Percentiles rank a stretch among this genome's conserved stretches.
These are phyloP conservation scores for Drosophila meridiana DNA, from an alignment of 2,888 invertebrate genomes.

Conservation along the genomic window DNA sequence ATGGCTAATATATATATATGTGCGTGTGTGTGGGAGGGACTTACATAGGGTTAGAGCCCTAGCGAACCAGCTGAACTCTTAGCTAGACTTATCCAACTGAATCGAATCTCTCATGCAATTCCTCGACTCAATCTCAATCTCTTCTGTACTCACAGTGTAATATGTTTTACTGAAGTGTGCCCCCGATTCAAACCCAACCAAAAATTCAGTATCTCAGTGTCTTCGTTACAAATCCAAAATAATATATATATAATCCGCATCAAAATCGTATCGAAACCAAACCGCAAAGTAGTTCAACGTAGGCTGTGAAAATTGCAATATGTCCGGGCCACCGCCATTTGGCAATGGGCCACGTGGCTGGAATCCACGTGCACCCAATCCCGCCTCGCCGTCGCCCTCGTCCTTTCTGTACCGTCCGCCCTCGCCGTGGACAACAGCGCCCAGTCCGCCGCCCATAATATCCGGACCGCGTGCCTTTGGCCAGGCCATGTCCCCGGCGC, in stretches of 20 bases:
- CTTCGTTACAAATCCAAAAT: neutral
- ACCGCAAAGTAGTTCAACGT: slow-evolving; percentile 15
- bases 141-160: slow-evolving; percentile 56
- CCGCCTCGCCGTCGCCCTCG: slow-evolving; percentile 86
- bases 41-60: too few species aligned
- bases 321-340: slow-evolving; percentile 84
- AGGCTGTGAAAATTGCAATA: slow-evolving; percentile 51
- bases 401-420: slow-evolving; percentile 90
- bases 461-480: slow-evolving; percentile 86
- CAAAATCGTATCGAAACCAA: neutral
- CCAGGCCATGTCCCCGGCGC: slow-evolving; percentile 86
- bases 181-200: slow-evolving; percentile 16
- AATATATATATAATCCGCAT: neutral
- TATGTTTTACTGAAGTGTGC: slow-evolving; percentile 66
- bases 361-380: slow-evolving; percentile 83
- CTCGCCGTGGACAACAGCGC: slow-evolving; percentile 89
- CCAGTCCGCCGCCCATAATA: slow-evolving; percentile 90
- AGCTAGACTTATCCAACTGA: neutral
- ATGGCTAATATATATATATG: neutral
- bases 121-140: neutral
- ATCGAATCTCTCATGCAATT: neutral
- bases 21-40: neutral
- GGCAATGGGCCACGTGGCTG: slow-evolving; percentile 84
- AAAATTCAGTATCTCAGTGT: slow-evolving; percentile 1
- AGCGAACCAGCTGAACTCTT: neutral